Evolutionary conservation across 2,113 vertebrate genomes (phyloP).

Genomic region (Tragelaphus scriptus): DNA sequence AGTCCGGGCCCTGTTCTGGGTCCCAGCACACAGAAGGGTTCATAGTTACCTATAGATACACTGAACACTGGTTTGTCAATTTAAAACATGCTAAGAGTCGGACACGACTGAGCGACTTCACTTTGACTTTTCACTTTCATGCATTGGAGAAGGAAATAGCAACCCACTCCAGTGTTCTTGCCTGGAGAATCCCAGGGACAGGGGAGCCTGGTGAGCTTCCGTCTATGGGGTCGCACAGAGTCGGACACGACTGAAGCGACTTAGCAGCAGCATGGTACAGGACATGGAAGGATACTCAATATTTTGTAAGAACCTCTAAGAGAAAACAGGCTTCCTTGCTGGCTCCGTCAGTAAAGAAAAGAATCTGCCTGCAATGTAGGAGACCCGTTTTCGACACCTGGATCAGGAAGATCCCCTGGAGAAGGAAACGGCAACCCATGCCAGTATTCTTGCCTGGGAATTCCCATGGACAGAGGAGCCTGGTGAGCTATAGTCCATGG

Average conservation of each 20-base stretch:
- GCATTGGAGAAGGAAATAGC: too few relatives aligned
- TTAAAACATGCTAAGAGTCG: not conserved
- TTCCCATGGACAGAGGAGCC: not conserved
- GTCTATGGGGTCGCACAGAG: too few relatives aligned
- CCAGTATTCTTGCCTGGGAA: not conserved
- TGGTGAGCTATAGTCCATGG: not conserved
- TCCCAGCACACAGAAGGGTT: not conserved
- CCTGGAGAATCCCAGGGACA: too few relatives aligned
- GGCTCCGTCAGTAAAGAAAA: not conserved
- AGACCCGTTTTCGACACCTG: not conserved
- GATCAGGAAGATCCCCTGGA: not conserved
- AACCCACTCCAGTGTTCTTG: too few relatives aligned
- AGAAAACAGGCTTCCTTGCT: not conserved
- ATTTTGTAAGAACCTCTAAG: not conserved
- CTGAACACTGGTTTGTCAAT: not conserved
- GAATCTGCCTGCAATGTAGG: not conserved
- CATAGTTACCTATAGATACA: not conserved
- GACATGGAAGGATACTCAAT: accelerated
- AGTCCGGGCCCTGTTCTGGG: not conserved
- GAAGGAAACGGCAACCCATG: not conserved
- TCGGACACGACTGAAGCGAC: too few relatives aligned
- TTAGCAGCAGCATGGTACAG: not conserved
- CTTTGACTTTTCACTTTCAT: too few relatives aligned
- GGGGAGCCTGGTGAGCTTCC: too few relatives aligned
- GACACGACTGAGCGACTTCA: too few relatives aligned